A percentile compares a stretch with the other conserved stretches of the same genome.
These are phyloP conservation scores for Lamellibrachia luymesi DNA, from an alignment of 1,140 invertebrate genomes.

Conservation along the genomic window DNA sequence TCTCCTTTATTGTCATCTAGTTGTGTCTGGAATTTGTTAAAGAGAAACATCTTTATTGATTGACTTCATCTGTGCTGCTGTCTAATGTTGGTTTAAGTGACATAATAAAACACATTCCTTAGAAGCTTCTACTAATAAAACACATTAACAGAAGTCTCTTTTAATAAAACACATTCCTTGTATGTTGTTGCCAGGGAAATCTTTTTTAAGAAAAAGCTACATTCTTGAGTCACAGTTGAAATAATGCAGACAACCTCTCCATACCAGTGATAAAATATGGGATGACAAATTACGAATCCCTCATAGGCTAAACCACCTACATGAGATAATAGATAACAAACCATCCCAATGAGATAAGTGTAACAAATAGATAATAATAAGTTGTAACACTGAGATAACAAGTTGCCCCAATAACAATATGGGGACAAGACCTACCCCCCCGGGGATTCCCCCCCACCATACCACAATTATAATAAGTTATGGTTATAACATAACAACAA, in stretches of 20 bases:
- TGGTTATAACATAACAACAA: too few relatives aligned
- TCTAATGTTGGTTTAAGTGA: background rate
- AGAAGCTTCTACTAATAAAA: too few relatives aligned
- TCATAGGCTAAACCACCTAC: background rate
- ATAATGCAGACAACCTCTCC: too few relatives aligned
- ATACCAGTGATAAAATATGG: background rate
- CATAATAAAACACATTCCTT: background rate
- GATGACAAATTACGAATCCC: background rate
- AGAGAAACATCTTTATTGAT: background rate
- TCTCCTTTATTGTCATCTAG: background rate
- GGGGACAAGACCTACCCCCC: too few relatives aligned
- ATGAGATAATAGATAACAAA: background rate
- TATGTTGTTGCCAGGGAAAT: background rate
- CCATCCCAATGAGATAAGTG: background rate
- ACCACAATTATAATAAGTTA: too few relatives aligned
- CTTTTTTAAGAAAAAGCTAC: background rate
- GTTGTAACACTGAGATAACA: background rate
- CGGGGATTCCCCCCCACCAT: too few relatives aligned
- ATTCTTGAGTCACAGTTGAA: background rate
- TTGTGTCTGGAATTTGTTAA: background rate
- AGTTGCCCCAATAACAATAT: background rate
- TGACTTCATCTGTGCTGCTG: background rate
- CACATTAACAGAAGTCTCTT: too few relatives aligned
- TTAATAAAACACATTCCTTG: background rate
- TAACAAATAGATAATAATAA: too few relatives aligned